Evolutionary conservation across 1,140 invertebrate genomes (phyloP).

Genomic region (Hyles vespertilio): DNA sequence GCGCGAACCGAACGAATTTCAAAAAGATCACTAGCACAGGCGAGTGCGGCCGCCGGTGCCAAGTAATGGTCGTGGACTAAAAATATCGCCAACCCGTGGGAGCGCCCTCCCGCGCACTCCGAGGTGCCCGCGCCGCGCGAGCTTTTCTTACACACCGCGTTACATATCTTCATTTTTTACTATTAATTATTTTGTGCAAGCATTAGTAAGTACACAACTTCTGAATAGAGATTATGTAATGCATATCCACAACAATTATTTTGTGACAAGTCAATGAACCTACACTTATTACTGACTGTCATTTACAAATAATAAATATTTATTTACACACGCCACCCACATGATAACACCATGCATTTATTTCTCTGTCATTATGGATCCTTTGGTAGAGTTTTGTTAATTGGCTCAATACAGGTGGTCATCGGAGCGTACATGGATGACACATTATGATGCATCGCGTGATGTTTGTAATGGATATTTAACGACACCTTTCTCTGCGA

Average conservation of each 20-base stretch:
- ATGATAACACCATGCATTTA: no score
- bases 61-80: conserved; percentile 74
- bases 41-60: conserved; percentile 71
- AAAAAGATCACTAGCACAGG: conserved; percentile 69
- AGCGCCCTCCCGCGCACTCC: conserved; percentile 73
- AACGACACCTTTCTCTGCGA: conserved; percentile 35
- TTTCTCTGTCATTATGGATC: no score
- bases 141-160: conserved; percentile 58
- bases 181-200: neutral
- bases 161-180: conserved; percentile 21
- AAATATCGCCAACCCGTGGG: conserved; percentile 75
- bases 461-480: conserved; percentile 12
- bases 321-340: no score
- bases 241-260: conserved; percentile 8
- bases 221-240: conserved; percentile 6
- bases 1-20: conserved; percentile 62
- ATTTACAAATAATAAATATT: no score
- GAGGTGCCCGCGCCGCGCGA: conserved; percentile 56
- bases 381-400: no score
- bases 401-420: no score
- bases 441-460: neutral
- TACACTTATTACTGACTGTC: no score
- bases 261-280: no score
- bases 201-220: neutral
- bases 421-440: no score